Conservation (phyloP, 2,797 vertebrate genomes). For the Chelmon rostratus region DNA sequence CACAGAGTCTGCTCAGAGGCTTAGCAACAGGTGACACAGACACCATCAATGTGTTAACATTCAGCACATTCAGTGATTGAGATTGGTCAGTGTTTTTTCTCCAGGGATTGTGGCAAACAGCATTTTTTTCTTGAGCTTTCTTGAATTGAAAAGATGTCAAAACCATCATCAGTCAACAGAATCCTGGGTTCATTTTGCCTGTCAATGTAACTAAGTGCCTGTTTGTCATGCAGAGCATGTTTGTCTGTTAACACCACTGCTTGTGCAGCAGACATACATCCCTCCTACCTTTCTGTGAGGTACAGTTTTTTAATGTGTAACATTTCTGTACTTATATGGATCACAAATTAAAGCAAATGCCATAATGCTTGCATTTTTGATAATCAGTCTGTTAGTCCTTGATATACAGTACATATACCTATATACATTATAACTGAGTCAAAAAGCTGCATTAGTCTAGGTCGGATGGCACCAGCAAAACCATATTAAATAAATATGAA, state of each 20-base stretch:
- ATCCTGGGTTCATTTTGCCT: slow-evolving; percentile 29
- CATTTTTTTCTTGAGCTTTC: slow-evolving; percentile 38
- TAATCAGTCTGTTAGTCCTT: background rate
- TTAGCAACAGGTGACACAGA: slow-evolving; percentile 83
- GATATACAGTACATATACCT: background rate
- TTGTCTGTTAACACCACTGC: slow-evolving; percentile 27
- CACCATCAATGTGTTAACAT: slow-evolving; percentile 70
- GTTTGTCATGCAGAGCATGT: slow-evolving; percentile 43
- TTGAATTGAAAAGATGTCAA: background rate
- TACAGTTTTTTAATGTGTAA: background rate
- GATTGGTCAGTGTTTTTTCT: slow-evolving; percentile 69
- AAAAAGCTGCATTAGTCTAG: background rate
- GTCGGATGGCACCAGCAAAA: slow-evolving; percentile 23
- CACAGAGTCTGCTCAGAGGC: slow-evolving; percentile 73
- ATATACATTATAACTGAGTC: slow-evolving; percentile 5
- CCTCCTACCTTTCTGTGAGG: background rate
- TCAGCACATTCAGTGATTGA: slow-evolving; percentile 58
- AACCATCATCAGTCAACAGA: slow-evolving; percentile 43
- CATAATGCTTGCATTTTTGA: slow-evolving; percentile 4
- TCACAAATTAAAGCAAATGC: slow-evolving; percentile 10
- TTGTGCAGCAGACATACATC: slow-evolving; percentile 8
- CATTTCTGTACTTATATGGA: slow-evolving; percentile 25
- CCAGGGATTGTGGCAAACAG: slow-evolving; percentile 21
- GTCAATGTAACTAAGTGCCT: slow-evolving; percentile 41
- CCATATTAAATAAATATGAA: slow-evolving; percentile 11